Conservation (phyloP, 2,888 invertebrate genomes). For the Ormyrus labotus region DNA sequence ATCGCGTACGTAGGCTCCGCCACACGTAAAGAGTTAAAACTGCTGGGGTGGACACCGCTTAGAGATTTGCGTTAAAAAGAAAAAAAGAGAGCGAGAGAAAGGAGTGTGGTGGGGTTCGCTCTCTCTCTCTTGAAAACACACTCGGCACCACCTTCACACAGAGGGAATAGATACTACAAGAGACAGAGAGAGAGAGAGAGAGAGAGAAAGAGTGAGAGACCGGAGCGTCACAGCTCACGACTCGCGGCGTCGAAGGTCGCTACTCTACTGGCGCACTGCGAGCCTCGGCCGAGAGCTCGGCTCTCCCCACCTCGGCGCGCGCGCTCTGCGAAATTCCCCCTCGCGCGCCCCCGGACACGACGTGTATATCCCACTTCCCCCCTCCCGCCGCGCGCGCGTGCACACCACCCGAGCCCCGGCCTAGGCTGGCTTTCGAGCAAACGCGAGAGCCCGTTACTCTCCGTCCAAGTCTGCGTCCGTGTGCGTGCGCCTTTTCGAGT, state of each 20-base stretch:
- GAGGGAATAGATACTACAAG: not conserved
- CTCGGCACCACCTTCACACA: not conserved
- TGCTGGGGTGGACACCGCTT: not conserved
- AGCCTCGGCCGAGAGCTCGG: constrained; percentile 59
- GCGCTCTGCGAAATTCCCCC: constrained; percentile 35
- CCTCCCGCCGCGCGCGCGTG: constrained; percentile 45
- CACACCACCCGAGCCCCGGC: not conserved
- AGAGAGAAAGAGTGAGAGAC: not conserved
- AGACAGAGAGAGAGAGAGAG: not conserved
- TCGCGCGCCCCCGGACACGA: constrained; percentile 20
- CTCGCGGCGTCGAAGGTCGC: constrained; percentile 72
- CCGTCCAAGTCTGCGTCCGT: not conserved
- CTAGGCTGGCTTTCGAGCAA: not conserved
- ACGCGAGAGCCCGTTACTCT: not conserved
- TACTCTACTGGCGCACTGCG: constrained; percentile 73
- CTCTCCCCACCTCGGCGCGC: constrained; percentile 48
- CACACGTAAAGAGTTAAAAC: not conserved
- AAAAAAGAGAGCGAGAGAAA: not conserved
- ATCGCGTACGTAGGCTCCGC: not conserved
- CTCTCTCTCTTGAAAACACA: not conserved
- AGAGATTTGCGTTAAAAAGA: not conserved
- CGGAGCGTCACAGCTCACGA: constrained; percentile 49
- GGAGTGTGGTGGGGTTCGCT: not conserved
- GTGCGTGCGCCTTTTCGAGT: no score
- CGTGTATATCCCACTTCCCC: constrained; percentile 26